Evolutionary conservation across 2,797 vertebrate species (phyloP), one percentile per base, ranked within the genome.

Genomic region (Propithecus perrieri): DNA sequence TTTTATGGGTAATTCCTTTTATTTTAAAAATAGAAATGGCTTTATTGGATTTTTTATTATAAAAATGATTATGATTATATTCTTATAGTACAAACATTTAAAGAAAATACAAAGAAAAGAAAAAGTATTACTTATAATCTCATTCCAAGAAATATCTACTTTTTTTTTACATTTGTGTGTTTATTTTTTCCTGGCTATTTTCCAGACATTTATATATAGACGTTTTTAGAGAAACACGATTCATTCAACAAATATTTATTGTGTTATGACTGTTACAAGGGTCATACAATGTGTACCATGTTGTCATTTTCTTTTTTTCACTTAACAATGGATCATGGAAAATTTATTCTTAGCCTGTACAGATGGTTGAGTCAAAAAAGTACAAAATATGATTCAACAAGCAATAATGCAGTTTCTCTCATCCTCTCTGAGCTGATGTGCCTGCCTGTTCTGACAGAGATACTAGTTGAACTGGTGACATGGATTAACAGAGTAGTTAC

Each of bases 171-270:
- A 86, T 83, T 78, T 80, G 24, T 35, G 2, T 87, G 35, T 67
- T 65, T 87, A 7, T 71, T 93, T 89, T 89, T 92, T 59, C 65
- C 33, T 59, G 85, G 46, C 14, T n/a, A 91, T 81, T 83, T 91
- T 90, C 61, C n/a, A 43, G 87, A 75, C 35, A 55, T 86, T 83
- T 89, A 9, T 67, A 46, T 88, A 85, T 3, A 84, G 46, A 83
- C 35, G 46, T 22, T 85, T 96, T 88, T 76, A 85, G 43, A 86
- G 92, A 95, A 61, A 61, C 7, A 84, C 38, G 50, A 87, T 84
- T 95, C 57, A 88, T 55, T 71, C 35, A 93, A 93, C 2, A 88
- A 69, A 91, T 85, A 83, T 61, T 88, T 97, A 72, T 71, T 81
- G 53, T 88, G 30, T 71, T 78, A 71, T 92, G 24, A 94, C 38